These are phyloP conservation scores for Blastobasis adustella DNA, from an alignment of 2,888 invertebrate genomes.

Conservation along the genomic window DNA sequence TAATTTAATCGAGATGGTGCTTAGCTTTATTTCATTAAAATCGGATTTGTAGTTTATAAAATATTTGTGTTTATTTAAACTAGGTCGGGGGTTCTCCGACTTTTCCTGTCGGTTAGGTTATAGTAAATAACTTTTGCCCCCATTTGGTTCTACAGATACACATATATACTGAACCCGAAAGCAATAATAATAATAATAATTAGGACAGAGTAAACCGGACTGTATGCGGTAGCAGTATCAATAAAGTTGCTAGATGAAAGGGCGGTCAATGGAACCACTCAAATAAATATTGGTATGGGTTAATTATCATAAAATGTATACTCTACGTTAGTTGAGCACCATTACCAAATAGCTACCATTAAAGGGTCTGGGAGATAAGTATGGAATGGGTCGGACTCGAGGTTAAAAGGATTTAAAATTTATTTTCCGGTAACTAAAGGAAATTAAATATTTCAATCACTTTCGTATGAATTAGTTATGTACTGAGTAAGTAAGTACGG, in stretches of 20 bases:
- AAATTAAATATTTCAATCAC: too few species aligned
- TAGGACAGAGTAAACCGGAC: conserved; percentile 35
- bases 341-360: conserved; percentile 68
- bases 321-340: conserved; percentile 49
- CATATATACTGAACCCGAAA: not conserved
- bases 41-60: too few species aligned
- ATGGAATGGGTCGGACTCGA: conserved; percentile 7
- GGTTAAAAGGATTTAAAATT: not conserved
- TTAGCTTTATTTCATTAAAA: too few species aligned
- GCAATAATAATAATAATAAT: conserved; percentile 2
- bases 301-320: conserved; percentile 65
- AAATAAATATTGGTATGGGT: conserved; percentile 63
- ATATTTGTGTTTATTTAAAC: too few species aligned
- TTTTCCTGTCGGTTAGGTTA: too few species aligned
- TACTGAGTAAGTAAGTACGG: too few species aligned
- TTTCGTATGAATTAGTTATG: too few species aligned
- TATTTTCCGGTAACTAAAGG: too few species aligned
- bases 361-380: conserved; percentile 44
- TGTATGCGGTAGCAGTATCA: conserved; percentile 48
- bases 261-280: conserved; percentile 47
- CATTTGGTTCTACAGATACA: too few species aligned
- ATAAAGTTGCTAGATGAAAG: conserved; percentile 58
- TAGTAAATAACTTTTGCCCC: too few species aligned
- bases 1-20: too few species aligned
- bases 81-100: too few species aligned